Evolutionary conservation across 2,113 vertebrate genomes (phyloP).

Genomic region (Neomonachus schauinslandi): DNA sequence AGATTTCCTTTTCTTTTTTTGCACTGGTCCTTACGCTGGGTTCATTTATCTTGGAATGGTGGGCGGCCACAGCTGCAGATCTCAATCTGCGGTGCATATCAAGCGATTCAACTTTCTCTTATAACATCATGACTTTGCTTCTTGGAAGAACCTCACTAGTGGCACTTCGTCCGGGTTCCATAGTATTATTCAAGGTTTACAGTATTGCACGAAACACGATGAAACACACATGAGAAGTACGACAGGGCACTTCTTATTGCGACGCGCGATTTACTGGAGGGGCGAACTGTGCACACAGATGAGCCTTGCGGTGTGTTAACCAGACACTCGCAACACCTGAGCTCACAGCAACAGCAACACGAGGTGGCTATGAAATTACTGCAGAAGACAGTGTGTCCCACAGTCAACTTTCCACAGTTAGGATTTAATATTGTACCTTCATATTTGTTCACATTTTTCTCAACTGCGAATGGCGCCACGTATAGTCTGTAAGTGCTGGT

Average conservation of each 20-base stretch:
- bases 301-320: not conserved
- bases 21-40: not conserved
- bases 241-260: not conserved
- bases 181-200: not conserved
- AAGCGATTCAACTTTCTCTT: not conserved
- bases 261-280: not conserved
- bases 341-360: not conserved
- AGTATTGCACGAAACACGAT: not conserved
- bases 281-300: not conserved
- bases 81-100: not conserved
- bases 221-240: not conserved
- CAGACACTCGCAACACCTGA: not conserved
- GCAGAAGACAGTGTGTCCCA: fast-evolving
- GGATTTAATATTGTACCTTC: not conserved
- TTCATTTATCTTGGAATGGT: not conserved
- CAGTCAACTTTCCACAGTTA: not conserved
- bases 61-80: not conserved
- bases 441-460: not conserved
- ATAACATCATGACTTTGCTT: not conserved
- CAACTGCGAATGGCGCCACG: not conserved
- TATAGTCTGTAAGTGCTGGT: not conserved
- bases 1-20: not conserved
- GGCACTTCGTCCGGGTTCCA: not conserved
- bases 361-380: not conserved
- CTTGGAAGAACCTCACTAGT: not conserved